Evolutionary conservation across 2,113 vertebrate genomes (phyloP).

Genomic region (Vireo altiloquus): DNA sequence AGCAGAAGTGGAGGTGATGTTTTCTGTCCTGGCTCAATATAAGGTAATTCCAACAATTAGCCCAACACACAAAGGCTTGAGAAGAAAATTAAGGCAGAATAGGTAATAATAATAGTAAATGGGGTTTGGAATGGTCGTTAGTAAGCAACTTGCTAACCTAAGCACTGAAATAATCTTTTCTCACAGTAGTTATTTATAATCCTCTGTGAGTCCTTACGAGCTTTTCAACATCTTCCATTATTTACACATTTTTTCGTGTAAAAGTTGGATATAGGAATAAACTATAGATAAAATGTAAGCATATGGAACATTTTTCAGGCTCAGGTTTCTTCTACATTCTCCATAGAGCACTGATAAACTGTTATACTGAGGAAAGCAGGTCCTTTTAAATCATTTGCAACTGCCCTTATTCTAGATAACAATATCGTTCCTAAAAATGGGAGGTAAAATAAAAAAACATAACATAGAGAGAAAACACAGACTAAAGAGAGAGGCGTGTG

Average conservation of each 20-base stretch:
- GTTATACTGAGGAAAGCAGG: background rate
- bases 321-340: background rate
- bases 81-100: background rate
- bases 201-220: background rate
- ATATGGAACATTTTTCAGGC: background rate
- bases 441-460: background rate
- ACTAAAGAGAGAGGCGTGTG: background rate
- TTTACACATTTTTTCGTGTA: background rate
- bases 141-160: background rate
- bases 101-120: background rate
- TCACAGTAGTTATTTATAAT: background rate
- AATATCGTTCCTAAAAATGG: background rate
- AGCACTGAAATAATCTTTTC: background rate
- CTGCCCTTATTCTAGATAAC: background rate
- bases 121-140: background rate
- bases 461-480: background rate
- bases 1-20: background rate
- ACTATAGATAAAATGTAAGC: background rate
- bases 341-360: background rate
- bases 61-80: background rate
- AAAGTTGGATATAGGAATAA: background rate
- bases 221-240: background rate
- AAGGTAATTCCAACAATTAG: background rate
- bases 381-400: background rate
- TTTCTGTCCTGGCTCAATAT: background rate